These are phyloP conservation scores for Solea senegalensis DNA, from an alignment of 2,113 vertebrate species.

Conservation along the genomic window DNA sequence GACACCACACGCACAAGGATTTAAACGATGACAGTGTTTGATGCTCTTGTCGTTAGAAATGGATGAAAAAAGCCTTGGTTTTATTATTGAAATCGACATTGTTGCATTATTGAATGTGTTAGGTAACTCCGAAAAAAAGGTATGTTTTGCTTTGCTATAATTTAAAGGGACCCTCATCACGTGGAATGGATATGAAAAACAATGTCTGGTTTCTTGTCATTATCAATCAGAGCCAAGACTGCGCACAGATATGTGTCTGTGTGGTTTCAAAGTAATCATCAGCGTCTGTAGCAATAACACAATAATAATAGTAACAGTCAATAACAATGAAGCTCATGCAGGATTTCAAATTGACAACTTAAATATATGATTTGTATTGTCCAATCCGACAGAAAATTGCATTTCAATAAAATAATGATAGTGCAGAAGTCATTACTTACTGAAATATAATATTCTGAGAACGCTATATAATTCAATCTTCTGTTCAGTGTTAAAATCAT, in stretches of 20 bases:
- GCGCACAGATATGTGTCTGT: conserved; percentile 25
- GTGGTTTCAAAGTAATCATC: conserved; percentile 40
- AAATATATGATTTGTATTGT: conserved; percentile 40
- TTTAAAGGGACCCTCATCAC: neutral
- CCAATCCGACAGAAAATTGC: conserved; percentile 46
- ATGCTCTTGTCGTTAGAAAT: conserved; percentile 38
- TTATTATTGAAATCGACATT: neutral
- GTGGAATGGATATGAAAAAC: conserved; percentile 8
- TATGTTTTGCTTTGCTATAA: conserved; percentile 7
- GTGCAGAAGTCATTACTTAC: conserved; percentile 36
- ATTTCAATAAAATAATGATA: conserved; percentile 53
- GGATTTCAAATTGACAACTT: conserved; percentile 53
- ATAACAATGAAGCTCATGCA: conserved; percentile 41
- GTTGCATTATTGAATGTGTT: conserved; percentile 30
- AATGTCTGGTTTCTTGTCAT: conserved; percentile 25
- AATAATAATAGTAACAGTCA: conserved; percentile 30
- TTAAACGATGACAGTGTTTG: conserved; percentile 1
- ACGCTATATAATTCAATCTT: conserved; percentile 44
- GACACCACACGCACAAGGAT: conserved; percentile 37
- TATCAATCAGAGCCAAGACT: conserved; percentile 30
- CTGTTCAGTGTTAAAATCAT: conserved; percentile 59
- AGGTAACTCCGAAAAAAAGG: neutral
- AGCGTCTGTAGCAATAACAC: conserved; percentile 19
- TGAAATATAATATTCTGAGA: conserved; percentile 65
- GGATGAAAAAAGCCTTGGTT: neutral